Evolutionary conservation across 2,797 vertebrate genomes (phyloP).

Genomic region (Cryptoprocta ferox): DNA sequence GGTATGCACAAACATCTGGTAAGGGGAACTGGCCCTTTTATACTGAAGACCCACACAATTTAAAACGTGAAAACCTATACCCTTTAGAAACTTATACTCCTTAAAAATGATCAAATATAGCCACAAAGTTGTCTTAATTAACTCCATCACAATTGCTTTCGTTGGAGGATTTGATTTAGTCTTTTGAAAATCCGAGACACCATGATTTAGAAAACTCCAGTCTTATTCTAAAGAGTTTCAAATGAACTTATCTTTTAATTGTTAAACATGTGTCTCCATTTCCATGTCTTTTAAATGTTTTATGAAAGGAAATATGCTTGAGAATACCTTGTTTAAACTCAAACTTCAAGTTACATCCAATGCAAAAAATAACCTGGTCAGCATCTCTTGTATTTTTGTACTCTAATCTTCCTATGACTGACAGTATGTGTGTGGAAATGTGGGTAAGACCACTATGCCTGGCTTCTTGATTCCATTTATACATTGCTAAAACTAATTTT

Average conservation of each 20-base stretch:
- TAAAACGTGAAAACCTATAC: slow-evolving; percentile 51
- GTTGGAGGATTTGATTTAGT: slow-evolving; percentile 54
- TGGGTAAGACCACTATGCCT: slow-evolving; percentile 68
- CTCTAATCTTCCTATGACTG: slow-evolving; percentile 69
- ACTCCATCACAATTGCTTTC: slow-evolving; percentile 56
- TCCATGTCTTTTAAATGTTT: slow-evolving; percentile 63
- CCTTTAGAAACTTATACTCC: slow-evolving; percentile 57
- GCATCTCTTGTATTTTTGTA: slow-evolving; percentile 71
- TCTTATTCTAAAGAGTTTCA: slow-evolving; percentile 52
- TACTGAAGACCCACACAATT: not conserved
- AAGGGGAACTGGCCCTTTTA: not conserved
- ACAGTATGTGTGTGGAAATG: slow-evolving; percentile 49
- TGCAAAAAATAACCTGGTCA: slow-evolving; percentile 69
- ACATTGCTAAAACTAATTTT: not conserved
- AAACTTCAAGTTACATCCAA: slow-evolving; percentile 28
- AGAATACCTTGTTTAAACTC: slow-evolving; percentile 62
- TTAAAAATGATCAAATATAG: slow-evolving; percentile 66
- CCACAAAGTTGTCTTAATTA: slow-evolving; percentile 65
- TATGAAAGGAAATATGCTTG: slow-evolving; percentile 70
- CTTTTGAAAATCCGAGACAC: slow-evolving; percentile 70
- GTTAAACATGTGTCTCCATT: slow-evolving; percentile 60
- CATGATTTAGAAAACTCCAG: not conserved
- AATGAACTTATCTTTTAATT: slow-evolving; percentile 53
- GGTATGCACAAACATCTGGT: slow-evolving; percentile 19
- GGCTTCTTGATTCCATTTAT: slow-evolving; percentile 78